Conservation (phyloP, 2,113 vertebrate genomes). For the Taurulus bubalis region DNA sequence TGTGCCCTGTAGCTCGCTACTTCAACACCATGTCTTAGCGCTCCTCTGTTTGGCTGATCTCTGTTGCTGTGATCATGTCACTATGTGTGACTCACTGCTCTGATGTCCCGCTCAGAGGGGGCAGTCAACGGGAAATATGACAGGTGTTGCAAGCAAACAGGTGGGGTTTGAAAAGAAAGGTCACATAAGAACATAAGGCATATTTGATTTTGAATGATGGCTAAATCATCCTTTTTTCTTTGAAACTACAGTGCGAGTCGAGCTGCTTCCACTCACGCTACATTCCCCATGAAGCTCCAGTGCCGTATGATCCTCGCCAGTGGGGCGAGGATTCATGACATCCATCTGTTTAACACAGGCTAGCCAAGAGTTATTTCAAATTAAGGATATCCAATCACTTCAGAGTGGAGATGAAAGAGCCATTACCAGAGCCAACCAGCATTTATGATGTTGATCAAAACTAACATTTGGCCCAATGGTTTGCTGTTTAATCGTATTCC, state of each 20-base stretch:
- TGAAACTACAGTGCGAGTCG: background rate
- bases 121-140: background rate
- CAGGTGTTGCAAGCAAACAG: background rate
- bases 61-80: background rate
- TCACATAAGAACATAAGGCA: background rate
- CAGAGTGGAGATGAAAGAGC: conserved; percentile 24
- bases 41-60: background rate
- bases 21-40: too few species aligned
- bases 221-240: background rate
- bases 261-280: background rate
- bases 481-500: conserved; percentile 19
- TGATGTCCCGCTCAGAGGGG: background rate
- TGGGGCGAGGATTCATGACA: conserved; percentile 28
- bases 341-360: conserved; percentile 36
- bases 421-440: conserved; percentile 39
- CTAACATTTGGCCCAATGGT: background rate
- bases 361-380: conserved; percentile 15
- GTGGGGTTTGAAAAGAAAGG: background rate
- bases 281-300: conserved; percentile 8
- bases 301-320: background rate
- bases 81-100: background rate
- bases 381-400: conserved; percentile 18
- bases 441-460: conserved; percentile 48
- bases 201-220: background rate
- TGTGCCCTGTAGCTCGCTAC: too few species aligned